phyloP scores from a whole-genome alignment of 1,140 invertebrate species.

The Lysiphlebus fabarum region DNA sequence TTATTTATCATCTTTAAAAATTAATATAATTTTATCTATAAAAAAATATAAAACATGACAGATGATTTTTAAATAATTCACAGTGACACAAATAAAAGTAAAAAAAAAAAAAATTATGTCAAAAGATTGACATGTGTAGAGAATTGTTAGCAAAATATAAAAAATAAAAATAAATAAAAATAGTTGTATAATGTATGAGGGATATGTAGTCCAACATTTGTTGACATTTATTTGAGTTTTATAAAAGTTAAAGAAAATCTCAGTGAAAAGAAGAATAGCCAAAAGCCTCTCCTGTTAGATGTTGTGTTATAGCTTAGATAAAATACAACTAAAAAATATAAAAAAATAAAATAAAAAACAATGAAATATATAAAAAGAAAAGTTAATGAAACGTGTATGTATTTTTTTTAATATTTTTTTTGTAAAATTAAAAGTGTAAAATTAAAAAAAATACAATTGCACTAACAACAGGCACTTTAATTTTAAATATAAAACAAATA shows the following conservation, averaged over 20 bases:
- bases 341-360: constrained; percentile 15
- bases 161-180: constrained; percentile 12
- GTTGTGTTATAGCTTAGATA: neutral
- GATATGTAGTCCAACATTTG: constrained; percentile 24
- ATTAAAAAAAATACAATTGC: neutral
- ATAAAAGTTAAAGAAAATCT: constrained; percentile 22
- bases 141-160: constrained; percentile 10
- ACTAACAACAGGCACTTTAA: neutral
- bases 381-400: neutral
- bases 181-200: constrained; percentile 15
- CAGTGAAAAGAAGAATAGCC: neutral
- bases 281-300: constrained; percentile 10
- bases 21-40: too few species aligned
- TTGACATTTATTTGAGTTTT: constrained; percentile 29
- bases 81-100: constrained; percentile 6
- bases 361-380: neutral
- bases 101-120: constrained; percentile 12
- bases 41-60: too few species aligned
- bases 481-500: neutral
- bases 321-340: constrained; percentile 7
- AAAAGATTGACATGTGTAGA: constrained; percentile 5
- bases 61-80: too few species aligned
- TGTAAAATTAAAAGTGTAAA: neutral
- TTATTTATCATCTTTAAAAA: too few species aligned
- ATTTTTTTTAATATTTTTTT: neutral